Evolutionary conservation across 2,113 vertebrate species (phyloP).

Genomic region (Myocastor coypus): DNA sequence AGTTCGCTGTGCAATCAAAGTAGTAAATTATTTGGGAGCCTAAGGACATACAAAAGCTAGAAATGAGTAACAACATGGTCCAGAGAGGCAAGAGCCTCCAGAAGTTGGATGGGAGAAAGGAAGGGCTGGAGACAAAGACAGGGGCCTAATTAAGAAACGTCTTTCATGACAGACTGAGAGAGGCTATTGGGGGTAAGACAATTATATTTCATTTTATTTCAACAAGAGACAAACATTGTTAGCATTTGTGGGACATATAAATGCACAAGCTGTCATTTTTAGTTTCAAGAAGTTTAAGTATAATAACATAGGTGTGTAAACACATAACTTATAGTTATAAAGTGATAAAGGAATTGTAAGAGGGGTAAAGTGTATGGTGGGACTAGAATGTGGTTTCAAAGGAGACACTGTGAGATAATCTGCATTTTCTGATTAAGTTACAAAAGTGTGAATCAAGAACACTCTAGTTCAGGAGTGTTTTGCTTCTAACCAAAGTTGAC

Average conservation of each 20-base stretch:
- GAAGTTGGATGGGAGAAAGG: background rate
- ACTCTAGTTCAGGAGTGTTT: background rate
- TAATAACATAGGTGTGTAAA: conserved; percentile 6
- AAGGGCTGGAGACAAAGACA: background rate
- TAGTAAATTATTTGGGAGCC: background rate
- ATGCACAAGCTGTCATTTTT: background rate
- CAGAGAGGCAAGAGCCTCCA: background rate
- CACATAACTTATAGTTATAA: conserved; percentile 4
- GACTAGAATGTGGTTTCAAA: background rate
- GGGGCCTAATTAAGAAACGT: background rate
- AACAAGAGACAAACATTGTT: background rate
- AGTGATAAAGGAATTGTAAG: background rate
- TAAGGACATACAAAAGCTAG: background rate
- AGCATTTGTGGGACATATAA: background rate
- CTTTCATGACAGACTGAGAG: background rate
- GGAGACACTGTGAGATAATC: background rate
- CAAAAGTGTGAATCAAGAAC: conserved; percentile 27
- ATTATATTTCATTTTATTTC: conserved; percentile 27
- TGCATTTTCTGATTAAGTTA: conserved; percentile 19
- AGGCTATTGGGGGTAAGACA: background rate
- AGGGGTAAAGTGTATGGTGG: background rate
- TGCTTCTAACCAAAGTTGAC: background rate
- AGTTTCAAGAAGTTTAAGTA: background rate
- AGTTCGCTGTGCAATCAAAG: background rate
- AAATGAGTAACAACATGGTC: background rate